These are phyloP conservation scores for Margarornis squamiger DNA, from an alignment of 2,797 vertebrate genomes.

Conservation along the genomic window DNA sequence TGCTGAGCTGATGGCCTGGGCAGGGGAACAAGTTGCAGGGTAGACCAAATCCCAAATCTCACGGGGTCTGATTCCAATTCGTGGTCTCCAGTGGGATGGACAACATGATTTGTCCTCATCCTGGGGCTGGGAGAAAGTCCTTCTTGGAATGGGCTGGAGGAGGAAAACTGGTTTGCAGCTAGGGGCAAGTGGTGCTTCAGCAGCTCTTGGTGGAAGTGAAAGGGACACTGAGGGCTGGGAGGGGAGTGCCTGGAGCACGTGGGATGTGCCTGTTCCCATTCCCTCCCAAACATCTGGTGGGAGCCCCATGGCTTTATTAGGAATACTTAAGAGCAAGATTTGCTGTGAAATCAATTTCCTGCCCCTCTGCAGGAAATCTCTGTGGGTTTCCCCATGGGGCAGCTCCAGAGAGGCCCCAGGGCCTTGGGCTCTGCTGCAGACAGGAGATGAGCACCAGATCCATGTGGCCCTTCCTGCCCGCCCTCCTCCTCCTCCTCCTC, in stretches of 20 bases:
- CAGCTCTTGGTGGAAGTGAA: neutral
- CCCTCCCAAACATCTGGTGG: neutral
- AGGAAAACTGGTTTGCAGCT: neutral
- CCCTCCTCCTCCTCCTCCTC: neutral
- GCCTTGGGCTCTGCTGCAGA: neutral
- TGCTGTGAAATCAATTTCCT: constrained; percentile 7
- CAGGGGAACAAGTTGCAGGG: neutral
- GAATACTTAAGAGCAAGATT: neutral
- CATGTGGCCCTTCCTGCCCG: neutral
- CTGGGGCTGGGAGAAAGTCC: rapidly evolving
- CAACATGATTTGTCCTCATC: neutral
- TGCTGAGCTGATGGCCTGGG: rapidly evolving
- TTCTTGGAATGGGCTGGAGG: neutral
- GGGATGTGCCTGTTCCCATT: neutral
- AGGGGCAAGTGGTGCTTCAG: rapidly evolving
- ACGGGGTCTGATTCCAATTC: neutral
- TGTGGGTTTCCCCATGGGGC: neutral
- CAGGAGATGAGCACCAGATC: neutral
- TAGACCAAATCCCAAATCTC: neutral
- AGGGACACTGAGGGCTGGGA: neutral
- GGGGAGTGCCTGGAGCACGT: rapidly evolving
- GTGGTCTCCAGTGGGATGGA: rapidly evolving
- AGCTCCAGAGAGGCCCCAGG: neutral
- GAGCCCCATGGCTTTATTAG: neutral
- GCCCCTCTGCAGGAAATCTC: neutral